Evolutionary conservation across 2,113 vertebrate genomes (phyloP), one percentile per base, ranked within the genome.

Genomic region (Phodopus roborovskii): DNA sequence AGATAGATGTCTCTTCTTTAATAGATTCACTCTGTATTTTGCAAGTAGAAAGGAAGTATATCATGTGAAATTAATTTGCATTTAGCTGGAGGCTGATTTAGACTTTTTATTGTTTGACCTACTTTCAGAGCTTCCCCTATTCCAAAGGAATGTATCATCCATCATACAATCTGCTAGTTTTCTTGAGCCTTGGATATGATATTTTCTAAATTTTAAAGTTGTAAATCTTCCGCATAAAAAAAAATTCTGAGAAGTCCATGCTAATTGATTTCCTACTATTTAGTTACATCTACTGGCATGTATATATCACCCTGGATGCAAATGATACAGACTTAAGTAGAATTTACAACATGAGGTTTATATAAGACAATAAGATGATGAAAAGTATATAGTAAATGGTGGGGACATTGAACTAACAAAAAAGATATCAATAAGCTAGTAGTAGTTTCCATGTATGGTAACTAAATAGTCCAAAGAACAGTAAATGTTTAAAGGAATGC

Each of bases 271-370:
- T 73, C 26, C 13, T 82, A 26, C 28, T 88, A 45, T 16, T 82
- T 26, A 42, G 39, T n/a, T 11, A 53, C 7, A 86, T 53, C n/a
- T 60, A 12, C 4, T 26, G 68, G 16, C 13, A 87, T 74, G 22
- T 64, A 11, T 39, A 20, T 62, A 39, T 9, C 12, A 68, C 73
- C 74, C 3, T 68, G 11, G 42, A 83, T 50, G 17, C 68, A 92
- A 71, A 71, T 92, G 42, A 45, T 75, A 71, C 28, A 0, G 19
- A 84, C 42, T 56, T 73, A 93, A 71, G 58, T 26, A 6, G 4
- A 86, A 87, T 50, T 62, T 93, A 85, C 92, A 90, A 24, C 26
- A 53, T 60, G 26, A 84, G 4, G 95, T 62, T 93, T 82, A 26
- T 12, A 22, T 64, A 78, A 62, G 30, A 39, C 64, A 78, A 68